Base-by-base conservation (phyloP, 2,888 invertebrate species). In the Panzeria rudis region DNA sequence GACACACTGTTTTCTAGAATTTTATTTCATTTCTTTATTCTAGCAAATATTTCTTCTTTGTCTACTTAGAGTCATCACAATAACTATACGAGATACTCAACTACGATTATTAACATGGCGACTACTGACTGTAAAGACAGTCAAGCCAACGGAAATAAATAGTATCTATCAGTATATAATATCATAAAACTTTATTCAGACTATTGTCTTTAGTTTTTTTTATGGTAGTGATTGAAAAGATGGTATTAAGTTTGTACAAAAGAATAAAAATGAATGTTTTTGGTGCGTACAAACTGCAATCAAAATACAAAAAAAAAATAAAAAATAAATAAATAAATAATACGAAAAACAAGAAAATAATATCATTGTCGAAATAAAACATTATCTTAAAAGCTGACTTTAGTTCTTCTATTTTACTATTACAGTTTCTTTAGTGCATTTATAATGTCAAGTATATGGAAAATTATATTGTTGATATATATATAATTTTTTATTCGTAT, bases 41-140 rank as follows among this genome's bases (percentile, higher is more conserved):
- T 13, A 47, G 32, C 35, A 35, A 50, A 56, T 29, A 69, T n/a
- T 73, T 76, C 68, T 20, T 86, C 86, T 87, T 86, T 88, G 89
- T 87, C 89, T 89, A 88, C 88, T 89, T 89, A 90, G 88, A 87
- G 88, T 89, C 88, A 71, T 66, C 44, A 66, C 78, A 85, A 82
- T 66, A 59, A 79, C 59, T 73, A 52, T 50, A 41, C 13, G 32
- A 71, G 61, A 61, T 89, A 90, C 88, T 89, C 88, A 9, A 17
- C 20, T 38, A 59, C 29, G 35, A 25, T 47, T 87, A 90, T 90
- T 90, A 91, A 89, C 90, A 90, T 91, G 91, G 91, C 90, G 90
- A 87, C 89, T 89, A 87, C 89, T 88, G 88, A 87, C 89, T 88
- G 86, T 59, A 76, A 83, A 78, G 59, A 82, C 79, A 82, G 54